Evolutionary conservation across 2,888 invertebrate genomes (phyloP).

Genomic region (Lithophane leautieri): DNA sequence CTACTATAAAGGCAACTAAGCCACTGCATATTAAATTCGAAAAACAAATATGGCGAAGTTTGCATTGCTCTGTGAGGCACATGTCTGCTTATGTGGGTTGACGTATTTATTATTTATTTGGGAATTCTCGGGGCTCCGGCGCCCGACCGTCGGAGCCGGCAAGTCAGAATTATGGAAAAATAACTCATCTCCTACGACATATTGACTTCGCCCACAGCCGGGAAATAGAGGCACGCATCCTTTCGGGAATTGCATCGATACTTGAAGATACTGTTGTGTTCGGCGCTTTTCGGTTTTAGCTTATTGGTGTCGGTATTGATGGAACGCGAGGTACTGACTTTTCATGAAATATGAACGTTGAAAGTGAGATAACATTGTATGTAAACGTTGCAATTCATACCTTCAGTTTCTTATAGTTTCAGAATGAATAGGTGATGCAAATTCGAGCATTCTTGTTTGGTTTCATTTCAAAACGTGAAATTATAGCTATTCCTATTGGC

Average conservation of each 20-base stretch:
- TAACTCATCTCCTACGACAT: slow-evolving; percentile 88
- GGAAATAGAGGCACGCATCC: slow-evolving; percentile 81
- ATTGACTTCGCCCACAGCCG: slow-evolving; percentile 84
- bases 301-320: slow-evolving; percentile 60
- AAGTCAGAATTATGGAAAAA: slow-evolving; percentile 86
- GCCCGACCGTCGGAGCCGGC: slow-evolving; percentile 62
- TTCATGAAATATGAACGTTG: slow-evolving; percentile 38
- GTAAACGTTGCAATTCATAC: not conserved
- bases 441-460: not conserved
- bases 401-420: not conserved
- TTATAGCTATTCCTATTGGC: not conserved
- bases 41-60: slow-evolving; percentile 75
- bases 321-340: slow-evolving; percentile 24
- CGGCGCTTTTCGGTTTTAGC: slow-evolving; percentile 63
- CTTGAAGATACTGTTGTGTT: slow-evolving; percentile 65
- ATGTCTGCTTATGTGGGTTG: slow-evolving; percentile 72
- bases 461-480: not conserved
- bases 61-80: slow-evolving; percentile 68
- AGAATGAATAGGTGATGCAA: not conserved
- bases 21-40: slow-evolving; percentile 78
- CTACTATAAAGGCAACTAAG: slow-evolving; percentile 66
- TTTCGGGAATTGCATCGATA: slow-evolving; percentile 85
- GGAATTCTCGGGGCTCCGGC: slow-evolving; percentile 82
- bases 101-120: slow-evolving; percentile 90
- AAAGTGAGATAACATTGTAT: not conserved